A percentile compares a stretch with the other conserved stretches of the same genome.
phyloP scores from a whole-genome alignment of 2,888 invertebrate species.

The Thera britannica region DNA sequence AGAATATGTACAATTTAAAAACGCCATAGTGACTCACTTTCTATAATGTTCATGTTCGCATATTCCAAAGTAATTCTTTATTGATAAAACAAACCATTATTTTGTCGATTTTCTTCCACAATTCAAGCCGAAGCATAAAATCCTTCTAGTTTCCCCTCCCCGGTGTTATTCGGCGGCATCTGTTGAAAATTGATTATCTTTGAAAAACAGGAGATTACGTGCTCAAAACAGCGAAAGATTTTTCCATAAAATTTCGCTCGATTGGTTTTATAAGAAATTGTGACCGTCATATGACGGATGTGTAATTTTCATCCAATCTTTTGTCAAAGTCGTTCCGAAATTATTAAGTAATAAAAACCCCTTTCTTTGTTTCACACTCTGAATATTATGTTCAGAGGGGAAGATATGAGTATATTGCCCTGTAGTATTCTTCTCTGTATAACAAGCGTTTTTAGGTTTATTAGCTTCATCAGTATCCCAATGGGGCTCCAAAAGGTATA shows the following conservation, averaged over 20 bases:
- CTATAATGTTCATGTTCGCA: too few relatives aligned
- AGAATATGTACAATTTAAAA: too few relatives aligned
- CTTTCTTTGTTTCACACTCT: too few relatives aligned
- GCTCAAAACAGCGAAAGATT: neutral
- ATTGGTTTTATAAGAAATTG: neutral
- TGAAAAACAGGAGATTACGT: conserved; percentile 8
- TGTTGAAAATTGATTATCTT: conserved; percentile 7
- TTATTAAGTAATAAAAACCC: neutral
- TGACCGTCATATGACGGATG: neutral
- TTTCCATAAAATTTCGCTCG: neutral
- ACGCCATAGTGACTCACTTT: too few relatives aligned
- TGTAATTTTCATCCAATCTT: neutral
- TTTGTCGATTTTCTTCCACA: neutral
- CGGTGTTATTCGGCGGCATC: neutral
- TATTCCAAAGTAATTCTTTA: neutral
- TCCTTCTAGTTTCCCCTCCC: neutral
- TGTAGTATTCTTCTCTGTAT: too few relatives aligned
- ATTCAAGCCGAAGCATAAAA: neutral
- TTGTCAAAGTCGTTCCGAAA: neutral
- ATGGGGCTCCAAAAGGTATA: too few relatives aligned
- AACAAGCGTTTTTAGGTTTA: too few relatives aligned
- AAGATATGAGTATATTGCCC: too few relatives aligned
- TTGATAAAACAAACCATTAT: neutral
- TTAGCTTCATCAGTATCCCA: too few relatives aligned
- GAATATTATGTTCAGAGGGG: too few relatives aligned